These are phyloP conservation scores for Orycteropus afer DNA, from an alignment of 2,113 vertebrate genomes.

Conservation along the genomic window DNA sequence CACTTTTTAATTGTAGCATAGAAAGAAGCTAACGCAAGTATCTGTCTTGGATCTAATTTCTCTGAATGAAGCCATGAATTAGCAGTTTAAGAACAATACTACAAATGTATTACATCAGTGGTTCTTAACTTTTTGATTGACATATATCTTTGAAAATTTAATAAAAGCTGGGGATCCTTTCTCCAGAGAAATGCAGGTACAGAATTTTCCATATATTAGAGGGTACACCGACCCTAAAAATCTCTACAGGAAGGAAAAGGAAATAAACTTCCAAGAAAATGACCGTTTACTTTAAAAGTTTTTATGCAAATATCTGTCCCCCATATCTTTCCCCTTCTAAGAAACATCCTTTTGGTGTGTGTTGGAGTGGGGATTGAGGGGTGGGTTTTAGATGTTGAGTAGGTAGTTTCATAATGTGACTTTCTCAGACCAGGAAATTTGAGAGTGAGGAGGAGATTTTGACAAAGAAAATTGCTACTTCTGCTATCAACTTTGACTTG, in stretches of 20 bases:
- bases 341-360: neutral
- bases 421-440: neutral
- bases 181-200: neutral
- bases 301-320: neutral
- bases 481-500: neutral
- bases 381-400: neutral
- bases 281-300: neutral
- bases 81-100: neutral
- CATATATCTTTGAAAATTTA: neutral
- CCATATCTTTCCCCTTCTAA: neutral
- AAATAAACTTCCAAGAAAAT: neutral
- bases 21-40: neutral
- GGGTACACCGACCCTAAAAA: neutral
- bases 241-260: neutral
- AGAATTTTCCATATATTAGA: neutral
- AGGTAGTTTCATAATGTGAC: neutral
- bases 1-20: neutral
- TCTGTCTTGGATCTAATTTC: constrained; percentile 3
- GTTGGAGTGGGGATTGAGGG: neutral
- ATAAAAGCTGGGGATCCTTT: neutral
- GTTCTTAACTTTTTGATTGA: neutral
- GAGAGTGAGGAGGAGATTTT: constrained; percentile 19
- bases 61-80: constrained; percentile 3
- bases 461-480: neutral
- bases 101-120: neutral